Percentiles rank a stretch among this genome's conserved stretches.
phyloP scores from a whole-genome alignment of 2,888 invertebrate species.

The Ornithoptera alexandrae region DNA sequence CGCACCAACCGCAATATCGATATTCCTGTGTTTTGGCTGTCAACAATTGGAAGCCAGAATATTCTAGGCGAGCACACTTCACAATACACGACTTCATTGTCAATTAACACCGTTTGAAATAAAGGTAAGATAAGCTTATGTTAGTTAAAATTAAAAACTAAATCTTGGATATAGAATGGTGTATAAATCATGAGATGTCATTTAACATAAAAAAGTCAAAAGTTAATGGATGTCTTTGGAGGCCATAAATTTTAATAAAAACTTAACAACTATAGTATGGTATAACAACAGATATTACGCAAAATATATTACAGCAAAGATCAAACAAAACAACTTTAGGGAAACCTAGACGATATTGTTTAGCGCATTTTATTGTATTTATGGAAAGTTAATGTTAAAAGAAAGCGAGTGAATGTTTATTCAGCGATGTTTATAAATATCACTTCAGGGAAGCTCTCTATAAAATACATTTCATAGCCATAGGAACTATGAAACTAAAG shows the following conservation, averaged over 20 bases:
- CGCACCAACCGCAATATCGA: too few relatives aligned
- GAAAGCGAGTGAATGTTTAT: constrained; percentile 20
- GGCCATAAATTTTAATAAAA: background rate
- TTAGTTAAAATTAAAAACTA: too few relatives aligned
- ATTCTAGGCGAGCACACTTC: too few relatives aligned
- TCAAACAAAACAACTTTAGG: background rate
- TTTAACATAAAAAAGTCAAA: background rate
- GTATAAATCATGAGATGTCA: background rate
- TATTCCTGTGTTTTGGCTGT: too few relatives aligned
- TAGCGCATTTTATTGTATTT: constrained; percentile 36
- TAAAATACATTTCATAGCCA: background rate
- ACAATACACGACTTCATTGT: too few relatives aligned
- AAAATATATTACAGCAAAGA: background rate
- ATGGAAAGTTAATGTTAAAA: constrained; percentile 32
- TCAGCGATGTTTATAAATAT: constrained; percentile 9
- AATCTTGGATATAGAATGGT: too few relatives aligned
- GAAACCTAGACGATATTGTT: background rate
- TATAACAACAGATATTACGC: background rate
- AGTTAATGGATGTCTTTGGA: background rate
- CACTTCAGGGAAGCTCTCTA: background rate
- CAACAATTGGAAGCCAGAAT: too few relatives aligned
- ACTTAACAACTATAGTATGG: background rate
- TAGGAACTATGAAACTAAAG: background rate
- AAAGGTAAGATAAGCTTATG: too few relatives aligned
- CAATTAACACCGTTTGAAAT: too few relatives aligned